Evolutionary conservation across 2,888 invertebrate genomes (phyloP).

Genomic region (Geophilus truncorum): DNA sequence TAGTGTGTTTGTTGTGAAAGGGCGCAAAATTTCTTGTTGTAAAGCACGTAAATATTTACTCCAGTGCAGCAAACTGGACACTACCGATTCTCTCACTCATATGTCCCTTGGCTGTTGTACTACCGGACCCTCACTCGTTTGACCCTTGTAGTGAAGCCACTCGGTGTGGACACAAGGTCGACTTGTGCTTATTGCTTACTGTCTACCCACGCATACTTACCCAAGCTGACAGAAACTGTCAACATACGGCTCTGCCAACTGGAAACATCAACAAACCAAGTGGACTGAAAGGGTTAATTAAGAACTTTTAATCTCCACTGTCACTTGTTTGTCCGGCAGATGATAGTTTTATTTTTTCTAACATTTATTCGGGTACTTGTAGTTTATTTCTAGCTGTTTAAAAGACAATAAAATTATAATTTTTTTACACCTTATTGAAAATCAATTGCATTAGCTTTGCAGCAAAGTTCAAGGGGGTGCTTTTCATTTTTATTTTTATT

Average conservation of each 20-base stretch:
- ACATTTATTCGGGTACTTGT: neutral
- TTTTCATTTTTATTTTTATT: neutral
- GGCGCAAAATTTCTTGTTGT: neutral
- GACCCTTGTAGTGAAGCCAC: neutral
- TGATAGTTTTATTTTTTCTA: neutral
- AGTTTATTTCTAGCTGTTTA: too few species aligned
- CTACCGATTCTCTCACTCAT: neutral
- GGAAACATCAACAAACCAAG: neutral
- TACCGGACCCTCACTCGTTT: neutral
- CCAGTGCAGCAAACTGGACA: slow-evolving; percentile 1
- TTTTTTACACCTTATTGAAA: neutral
- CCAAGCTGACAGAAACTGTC: neutral
- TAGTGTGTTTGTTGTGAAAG: neutral
- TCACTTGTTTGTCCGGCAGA: neutral
- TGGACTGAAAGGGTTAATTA: neutral
- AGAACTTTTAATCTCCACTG: neutral
- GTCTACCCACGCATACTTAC: neutral
- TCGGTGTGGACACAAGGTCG: neutral
- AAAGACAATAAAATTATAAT: too few species aligned
- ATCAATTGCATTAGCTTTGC: neutral
- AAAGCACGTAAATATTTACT: neutral
- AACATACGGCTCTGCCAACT: neutral
- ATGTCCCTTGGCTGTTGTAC: neutral
- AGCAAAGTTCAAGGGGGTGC: neutral
- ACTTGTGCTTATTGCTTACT: neutral